Evolutionary conservation across 2,797 vertebrate genomes (phyloP).

Genomic region (Enteromius mattozi): DNA sequence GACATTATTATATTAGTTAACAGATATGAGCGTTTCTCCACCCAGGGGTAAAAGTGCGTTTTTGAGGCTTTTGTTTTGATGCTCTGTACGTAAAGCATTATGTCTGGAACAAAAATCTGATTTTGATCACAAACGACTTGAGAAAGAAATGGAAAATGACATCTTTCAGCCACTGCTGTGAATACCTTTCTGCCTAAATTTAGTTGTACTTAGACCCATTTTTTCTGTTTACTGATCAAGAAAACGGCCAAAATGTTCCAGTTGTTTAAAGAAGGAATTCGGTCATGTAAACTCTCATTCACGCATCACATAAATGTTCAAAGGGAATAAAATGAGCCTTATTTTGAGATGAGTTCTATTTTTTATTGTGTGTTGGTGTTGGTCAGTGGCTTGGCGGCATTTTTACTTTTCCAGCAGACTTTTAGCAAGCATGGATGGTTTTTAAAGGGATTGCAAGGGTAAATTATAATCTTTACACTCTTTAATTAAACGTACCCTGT

Average conservation of each 20-base stretch:
- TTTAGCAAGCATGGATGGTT: slow-evolving; percentile 41
- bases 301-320: slow-evolving; percentile 3
- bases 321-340: slow-evolving; percentile 33
- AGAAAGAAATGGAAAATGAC: slow-evolving; percentile 2
- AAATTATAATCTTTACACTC: slow-evolving; percentile 48
- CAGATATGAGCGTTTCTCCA: slow-evolving; percentile 69
- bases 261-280: slow-evolving; percentile 15
- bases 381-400: slow-evolving; percentile 22
- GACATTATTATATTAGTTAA: slow-evolving; percentile 75
- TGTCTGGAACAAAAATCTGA: background rate
- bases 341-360: slow-evolving; percentile 39
- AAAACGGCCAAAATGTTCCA: slow-evolving; percentile 4
- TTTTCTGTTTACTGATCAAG: background rate
- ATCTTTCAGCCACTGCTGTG: background rate
- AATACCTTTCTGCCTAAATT: background rate
- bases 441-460: slow-evolving; percentile 30
- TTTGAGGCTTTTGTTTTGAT: slow-evolving; percentile 18
- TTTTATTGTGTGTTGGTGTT: slow-evolving; percentile 12
- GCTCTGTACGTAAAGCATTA: background rate
- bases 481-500: slow-evolving; percentile 55
- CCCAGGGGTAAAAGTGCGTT: slow-evolving; percentile 34
- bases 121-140: background rate
- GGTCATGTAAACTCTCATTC: background rate
- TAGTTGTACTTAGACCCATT: background rate
- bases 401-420: slow-evolving; percentile 40